These are phyloP conservation scores for Exephanes ischioxanthus DNA, from an alignment of 2,888 invertebrate genomes.

Conservation along the genomic window DNA sequence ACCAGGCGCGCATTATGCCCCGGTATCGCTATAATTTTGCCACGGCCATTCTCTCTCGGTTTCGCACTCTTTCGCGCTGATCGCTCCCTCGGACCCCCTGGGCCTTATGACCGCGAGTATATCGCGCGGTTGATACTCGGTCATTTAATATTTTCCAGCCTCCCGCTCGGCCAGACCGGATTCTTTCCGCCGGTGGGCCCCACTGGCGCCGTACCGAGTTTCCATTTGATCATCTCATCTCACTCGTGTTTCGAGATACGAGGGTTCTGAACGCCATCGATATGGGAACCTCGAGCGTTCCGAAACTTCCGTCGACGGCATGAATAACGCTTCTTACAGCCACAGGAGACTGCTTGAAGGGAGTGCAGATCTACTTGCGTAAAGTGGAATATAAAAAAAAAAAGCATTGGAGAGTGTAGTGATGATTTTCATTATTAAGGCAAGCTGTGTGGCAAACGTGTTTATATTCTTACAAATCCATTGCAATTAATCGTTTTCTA, in stretches of 20 bases:
- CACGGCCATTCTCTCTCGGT: slow-evolving; percentile 61
- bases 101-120: slow-evolving; percentile 63
- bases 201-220: slow-evolving; percentile 63
- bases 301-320: slow-evolving; percentile 6
- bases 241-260: slow-evolving; percentile 44
- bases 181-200: slow-evolving; percentile 64
- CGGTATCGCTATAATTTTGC: slow-evolving; percentile 64
- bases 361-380: background rate
- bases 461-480: no score
- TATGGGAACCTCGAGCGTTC: slow-evolving; percentile 26
- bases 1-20: slow-evolving; percentile 56
- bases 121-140: slow-evolving; percentile 65
- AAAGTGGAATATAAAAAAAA: background rate
- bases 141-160: slow-evolving; percentile 72
- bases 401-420: background rate
- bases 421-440: background rate
- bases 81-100: slow-evolving; percentile 52
- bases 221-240: slow-evolving; percentile 54
- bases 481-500: no score
- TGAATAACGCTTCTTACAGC: slow-evolving; percentile 15
- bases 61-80: slow-evolving; percentile 63
- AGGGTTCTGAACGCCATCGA: slow-evolving; percentile 55
- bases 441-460: background rate
- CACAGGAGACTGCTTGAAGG: background rate
- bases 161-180: slow-evolving; percentile 63